Conservation (phyloP, 2,797 vertebrate genomes). For the Phataginus tricuspis region DNA sequence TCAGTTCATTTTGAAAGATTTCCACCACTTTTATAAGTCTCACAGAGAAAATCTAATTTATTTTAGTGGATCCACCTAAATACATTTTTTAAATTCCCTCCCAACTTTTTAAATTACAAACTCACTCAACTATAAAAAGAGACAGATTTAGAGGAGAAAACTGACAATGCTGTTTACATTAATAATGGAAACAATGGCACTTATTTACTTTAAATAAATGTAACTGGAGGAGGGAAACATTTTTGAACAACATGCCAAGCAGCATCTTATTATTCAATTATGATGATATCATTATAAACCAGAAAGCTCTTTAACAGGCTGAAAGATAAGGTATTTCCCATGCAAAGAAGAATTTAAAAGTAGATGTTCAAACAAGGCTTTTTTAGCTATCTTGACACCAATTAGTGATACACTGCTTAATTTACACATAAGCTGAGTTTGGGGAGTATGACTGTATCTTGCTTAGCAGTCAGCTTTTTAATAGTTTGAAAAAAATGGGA, state of each 20-base stretch:
- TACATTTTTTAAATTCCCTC: constrained; percentile 35
- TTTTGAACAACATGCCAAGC: constrained; percentile 54
- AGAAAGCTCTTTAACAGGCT: constrained; percentile 60
- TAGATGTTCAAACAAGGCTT: constrained; percentile 68
- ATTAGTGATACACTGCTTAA: constrained; percentile 43
- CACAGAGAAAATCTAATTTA: constrained; percentile 1
- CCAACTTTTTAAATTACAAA: constrained; percentile 45
- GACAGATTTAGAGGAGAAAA: constrained; percentile 35
- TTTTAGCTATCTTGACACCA: constrained; percentile 60
- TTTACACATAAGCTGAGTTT: background rate
- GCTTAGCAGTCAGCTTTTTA: background rate
- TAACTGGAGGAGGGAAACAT: constrained; percentile 48
- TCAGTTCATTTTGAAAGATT: background rate
- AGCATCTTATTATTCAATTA: constrained; percentile 76
- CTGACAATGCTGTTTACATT: constrained; percentile 59
- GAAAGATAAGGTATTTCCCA: constrained; percentile 69
- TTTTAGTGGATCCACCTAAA: background rate
- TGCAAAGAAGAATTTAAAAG: constrained; percentile 64
- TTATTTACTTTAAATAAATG: constrained; percentile 69
- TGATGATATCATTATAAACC: constrained; percentile 47
- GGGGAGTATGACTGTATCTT: background rate
- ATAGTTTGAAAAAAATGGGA: background rate
- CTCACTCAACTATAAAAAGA: constrained; percentile 64
- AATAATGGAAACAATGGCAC: constrained; percentile 59
- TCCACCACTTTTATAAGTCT: background rate